A percentile compares a stretch with the other conserved stretches of the same genome.
Evolutionary conservation across 2,888 invertebrate genomes (phyloP).

Genomic region (Incurvaria masculella): DNA sequence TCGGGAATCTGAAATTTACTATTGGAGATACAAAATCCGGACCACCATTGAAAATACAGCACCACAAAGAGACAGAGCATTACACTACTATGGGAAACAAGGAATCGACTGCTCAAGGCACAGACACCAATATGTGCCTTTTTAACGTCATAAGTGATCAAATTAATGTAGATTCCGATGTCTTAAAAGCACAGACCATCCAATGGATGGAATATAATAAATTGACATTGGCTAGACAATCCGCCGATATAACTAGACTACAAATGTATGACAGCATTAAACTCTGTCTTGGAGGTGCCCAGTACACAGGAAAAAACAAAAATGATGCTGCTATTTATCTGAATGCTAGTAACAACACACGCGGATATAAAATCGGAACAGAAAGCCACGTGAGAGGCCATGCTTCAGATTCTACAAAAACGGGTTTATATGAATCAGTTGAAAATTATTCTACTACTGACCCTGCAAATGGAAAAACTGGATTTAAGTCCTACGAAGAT

Average conservation of each 20-base stretch:
- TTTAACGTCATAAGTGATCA: slow-evolving; percentile 8
- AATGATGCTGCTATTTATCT: not conserved
- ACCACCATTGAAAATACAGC: slow-evolving; percentile 10
- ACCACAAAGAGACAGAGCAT: slow-evolving; percentile 8
- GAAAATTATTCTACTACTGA: not conserved
- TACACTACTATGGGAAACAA: slow-evolving; percentile 8
- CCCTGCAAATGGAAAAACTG: not conserved
- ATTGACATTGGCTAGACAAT: slow-evolving; percentile 1
- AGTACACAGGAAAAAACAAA: not conserved
- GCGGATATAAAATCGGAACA: too few relatives aligned
- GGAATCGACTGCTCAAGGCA: slow-evolving; percentile 5
- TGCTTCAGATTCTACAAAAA: not conserved
- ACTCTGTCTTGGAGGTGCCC: not conserved
- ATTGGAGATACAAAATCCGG: slow-evolving; percentile 4
- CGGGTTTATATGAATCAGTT: not conserved
- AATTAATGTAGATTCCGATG: slow-evolving; percentile 4
- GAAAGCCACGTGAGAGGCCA: not conserved
- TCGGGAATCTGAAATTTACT: slow-evolving; percentile 7
- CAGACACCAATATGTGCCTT: slow-evolving; percentile 8
- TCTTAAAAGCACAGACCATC: slow-evolving; percentile 4
- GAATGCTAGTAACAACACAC: not conserved
- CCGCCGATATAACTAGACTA: slow-evolving; percentile 1
- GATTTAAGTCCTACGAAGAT: not conserved
- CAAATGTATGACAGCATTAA: slow-evolving; percentile 2
- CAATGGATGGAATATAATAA: slow-evolving; percentile 5